Conservation (phyloP, 2,888 invertebrate genomes). For the Fragum fragum region DNA sequence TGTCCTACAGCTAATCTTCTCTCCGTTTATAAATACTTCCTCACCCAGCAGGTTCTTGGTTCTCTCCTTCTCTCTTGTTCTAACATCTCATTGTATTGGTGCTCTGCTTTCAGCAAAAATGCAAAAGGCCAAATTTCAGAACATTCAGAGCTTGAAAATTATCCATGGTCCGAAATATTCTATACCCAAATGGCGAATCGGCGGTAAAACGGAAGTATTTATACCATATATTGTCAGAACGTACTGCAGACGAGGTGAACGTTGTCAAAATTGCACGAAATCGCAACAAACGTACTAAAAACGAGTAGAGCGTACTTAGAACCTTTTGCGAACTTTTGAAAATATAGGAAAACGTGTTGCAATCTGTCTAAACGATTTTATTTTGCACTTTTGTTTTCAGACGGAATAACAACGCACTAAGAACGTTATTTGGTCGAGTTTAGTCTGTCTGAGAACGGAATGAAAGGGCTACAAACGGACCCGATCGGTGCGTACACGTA, state of each 20-base stretch:
- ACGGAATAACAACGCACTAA: conserved; percentile 13
- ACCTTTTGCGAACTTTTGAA: conserved; percentile 10
- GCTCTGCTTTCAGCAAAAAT: too few relatives aligned
- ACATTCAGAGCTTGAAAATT: too few relatives aligned
- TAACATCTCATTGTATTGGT: too few relatives aligned
- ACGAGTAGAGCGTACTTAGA: conserved; percentile 8
- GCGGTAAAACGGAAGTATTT: not conserved
- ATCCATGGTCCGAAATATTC: too few relatives aligned
- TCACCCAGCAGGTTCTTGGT: too few relatives aligned
- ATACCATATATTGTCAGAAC: not conserved
- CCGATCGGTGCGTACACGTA: conserved; percentile 7
- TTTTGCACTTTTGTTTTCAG: not conserved
- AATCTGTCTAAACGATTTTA: not conserved
- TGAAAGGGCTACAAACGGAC: conserved; percentile 21
- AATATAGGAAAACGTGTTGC: not conserved
- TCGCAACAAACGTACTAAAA: conserved; percentile 3
- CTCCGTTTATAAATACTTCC: too few relatives aligned
- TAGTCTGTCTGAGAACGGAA: not conserved
- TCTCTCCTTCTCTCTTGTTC: too few relatives aligned
- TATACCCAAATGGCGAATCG: not conserved
- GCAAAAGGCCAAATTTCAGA: too few relatives aligned
- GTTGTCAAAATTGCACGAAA: conserved; percentile 5
- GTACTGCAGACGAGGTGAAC: conserved; percentile 7
- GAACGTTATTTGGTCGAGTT: not conserved
- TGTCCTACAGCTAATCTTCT: too few relatives aligned